phyloP scores from a whole-genome alignment of 92 coral and sea anemone genomes.

The Parazoanthus atlanticus region DNA sequence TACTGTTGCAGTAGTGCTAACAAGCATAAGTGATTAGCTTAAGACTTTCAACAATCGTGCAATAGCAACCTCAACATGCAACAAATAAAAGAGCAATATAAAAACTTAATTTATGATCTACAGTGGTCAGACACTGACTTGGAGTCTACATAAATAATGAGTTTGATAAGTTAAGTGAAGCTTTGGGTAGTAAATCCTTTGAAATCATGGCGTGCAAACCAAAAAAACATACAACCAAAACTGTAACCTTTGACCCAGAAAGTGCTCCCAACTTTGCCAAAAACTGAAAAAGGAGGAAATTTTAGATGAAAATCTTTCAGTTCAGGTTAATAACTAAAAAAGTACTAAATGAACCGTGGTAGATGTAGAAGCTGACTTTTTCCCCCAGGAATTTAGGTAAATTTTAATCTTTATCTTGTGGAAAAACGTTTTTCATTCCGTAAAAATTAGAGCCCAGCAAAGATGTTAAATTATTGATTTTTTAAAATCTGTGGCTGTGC shows the following conservation, averaged over 20 bases:
- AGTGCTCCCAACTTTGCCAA: conserved; percentile 9
- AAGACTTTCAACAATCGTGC: not conserved
- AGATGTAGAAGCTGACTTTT: not conserved
- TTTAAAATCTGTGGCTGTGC: not conserved
- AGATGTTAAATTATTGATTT: too few species aligned
- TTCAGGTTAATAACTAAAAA: not conserved
- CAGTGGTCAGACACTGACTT: not conserved
- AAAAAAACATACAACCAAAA: not conserved
- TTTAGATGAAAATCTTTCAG: conserved; percentile 11
- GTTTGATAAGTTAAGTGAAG: not conserved
- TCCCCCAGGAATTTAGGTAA: not conserved
- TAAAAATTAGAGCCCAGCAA: not conserved
- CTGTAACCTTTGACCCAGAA: not conserved
- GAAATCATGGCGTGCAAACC: not conserved
- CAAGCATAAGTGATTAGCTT: not conserved
- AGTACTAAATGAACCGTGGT: not conserved
- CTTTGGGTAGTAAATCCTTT: not conserved
- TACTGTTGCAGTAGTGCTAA: conserved; percentile 4
- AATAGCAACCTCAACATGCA: not conserved
- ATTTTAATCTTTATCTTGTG: not conserved
- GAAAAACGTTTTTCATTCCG: not conserved
- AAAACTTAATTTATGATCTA: not conserved
- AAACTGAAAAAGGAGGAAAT: conserved; percentile 24
- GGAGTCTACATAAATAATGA: not conserved
- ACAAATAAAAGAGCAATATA: not conserved